Conservation (phyloP, 2,888 invertebrate genomes). For the Hemaris fuciformis region DNA sequence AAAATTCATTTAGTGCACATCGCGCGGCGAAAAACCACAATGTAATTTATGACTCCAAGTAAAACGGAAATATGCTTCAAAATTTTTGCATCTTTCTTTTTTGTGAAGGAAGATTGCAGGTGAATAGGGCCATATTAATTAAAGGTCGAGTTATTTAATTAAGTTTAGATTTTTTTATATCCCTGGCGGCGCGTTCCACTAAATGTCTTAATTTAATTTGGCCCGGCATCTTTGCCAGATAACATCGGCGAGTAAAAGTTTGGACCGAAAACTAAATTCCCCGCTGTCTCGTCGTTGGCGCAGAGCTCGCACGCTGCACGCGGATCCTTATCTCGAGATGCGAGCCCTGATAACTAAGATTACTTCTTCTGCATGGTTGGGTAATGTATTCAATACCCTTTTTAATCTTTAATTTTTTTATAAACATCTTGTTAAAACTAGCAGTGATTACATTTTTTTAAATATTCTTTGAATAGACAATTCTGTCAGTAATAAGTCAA, state of each 20-base stretch:
- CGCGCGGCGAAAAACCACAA: neutral
- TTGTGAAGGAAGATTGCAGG: neutral
- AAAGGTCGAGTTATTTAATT: neutral
- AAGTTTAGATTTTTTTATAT: neutral
- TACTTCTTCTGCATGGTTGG: neutral
- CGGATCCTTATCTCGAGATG: neutral
- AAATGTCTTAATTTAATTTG: constrained; percentile 15
- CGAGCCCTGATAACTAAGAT: neutral
- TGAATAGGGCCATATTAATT: neutral
- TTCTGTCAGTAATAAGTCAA: no score
- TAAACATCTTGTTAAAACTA: no score
- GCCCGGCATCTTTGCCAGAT: constrained; percentile 13
- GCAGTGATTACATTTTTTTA: no score
- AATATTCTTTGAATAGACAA: no score
- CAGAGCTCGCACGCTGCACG: neutral
- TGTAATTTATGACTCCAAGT: neutral
- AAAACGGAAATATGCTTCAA: neutral
- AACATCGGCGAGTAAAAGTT: constrained; percentile 11
- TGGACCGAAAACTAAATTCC: constrained; percentile 9
- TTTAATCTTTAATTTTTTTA: no score
- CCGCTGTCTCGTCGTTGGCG: neutral
- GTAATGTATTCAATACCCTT: no score
- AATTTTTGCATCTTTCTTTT: neutral
- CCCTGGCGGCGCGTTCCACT: neutral
- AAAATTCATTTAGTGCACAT: constrained; percentile 4